Percentiles rank a stretch among this genome's conserved stretches.
Evolutionary conservation across 2,113 vertebrate genomes (phyloP).

Genomic region (Erinaceus europaeus): DNA sequence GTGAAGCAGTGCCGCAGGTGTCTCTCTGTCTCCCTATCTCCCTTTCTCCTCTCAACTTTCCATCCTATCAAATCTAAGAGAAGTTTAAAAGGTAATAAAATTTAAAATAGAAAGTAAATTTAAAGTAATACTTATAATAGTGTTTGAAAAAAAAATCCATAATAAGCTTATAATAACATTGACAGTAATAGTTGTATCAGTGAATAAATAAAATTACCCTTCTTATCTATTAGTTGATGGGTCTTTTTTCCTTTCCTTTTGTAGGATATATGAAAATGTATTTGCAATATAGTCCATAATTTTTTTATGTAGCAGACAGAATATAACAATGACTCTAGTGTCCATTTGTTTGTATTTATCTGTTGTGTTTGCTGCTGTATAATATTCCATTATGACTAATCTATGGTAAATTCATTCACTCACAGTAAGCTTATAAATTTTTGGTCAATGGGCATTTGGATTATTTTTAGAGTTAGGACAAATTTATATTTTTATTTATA

Average conservation of each 20-base stretch:
- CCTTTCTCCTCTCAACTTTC: too few relatives aligned
- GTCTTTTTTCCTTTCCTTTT: background rate
- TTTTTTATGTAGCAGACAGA: background rate
- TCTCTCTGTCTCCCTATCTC: too few relatives aligned
- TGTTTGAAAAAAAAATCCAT: too few relatives aligned
- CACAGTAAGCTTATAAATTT: background rate
- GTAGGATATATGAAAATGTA: background rate
- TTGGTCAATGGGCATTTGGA: background rate
- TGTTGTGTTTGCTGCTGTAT: background rate
- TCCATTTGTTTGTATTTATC: background rate
- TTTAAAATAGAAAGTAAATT: too few relatives aligned
- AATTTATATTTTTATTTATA: too few relatives aligned
- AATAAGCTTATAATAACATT: background rate
- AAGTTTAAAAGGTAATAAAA: too few relatives aligned
- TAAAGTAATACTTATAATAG: too few relatives aligned
- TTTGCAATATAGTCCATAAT: background rate
- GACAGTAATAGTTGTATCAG: background rate
- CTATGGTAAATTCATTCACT: background rate
- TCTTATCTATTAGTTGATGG: background rate
- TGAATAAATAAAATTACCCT: background rate
- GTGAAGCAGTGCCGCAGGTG: too few relatives aligned
- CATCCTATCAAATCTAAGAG: too few relatives aligned
- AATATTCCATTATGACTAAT: background rate
- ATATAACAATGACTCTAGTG: background rate
- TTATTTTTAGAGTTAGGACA: background rate